Base-by-base conservation (phyloP, 2,113 vertebrate species). In the Desmodus rotundus region DNA sequence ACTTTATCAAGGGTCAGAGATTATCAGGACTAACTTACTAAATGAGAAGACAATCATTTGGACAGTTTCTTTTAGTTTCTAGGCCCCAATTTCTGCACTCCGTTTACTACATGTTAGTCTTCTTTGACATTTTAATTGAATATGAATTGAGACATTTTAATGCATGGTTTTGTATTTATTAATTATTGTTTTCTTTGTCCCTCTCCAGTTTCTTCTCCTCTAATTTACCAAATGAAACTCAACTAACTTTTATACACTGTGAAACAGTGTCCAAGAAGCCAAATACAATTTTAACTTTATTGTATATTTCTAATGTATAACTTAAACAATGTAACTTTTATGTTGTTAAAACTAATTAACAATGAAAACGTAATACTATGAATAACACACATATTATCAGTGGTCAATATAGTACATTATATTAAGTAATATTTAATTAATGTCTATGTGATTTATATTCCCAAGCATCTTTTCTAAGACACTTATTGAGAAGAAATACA, bases 291-390 rank as follows among this genome's bases (percentile, higher is more conserved):
- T 97, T 83, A 96, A 94, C 58, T 33, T 85, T 96, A 95, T 89
- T 96, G 91, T 95, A 61, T 65, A 83, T 47, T 81, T 70, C 88
- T 81, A 54, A 94, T 91, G 50, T 93, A 73, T 94, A 97, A 97
- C 94, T 97, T 97, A 91, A 97, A 95, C 54, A 93, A 96, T 97
- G 97, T 97, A 97, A 45, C 33, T 96, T 80, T 96, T 85, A 85
- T 87, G 36, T 87, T 96, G 87, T 54, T 97, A 90, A 98, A 97
- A 56, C 54, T 56, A 56, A 56, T 56, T 56, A 56, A 56, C 7
- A 56, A 56, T n/a, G 16, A 83, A 80, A 89, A 11, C 2, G 47
- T 33, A 63, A 47, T 36, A 45, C 16, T 54, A 24, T 22, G 26
- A 78, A 15, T 61, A 26, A 81, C 14, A 86, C 4, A 54, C 13